phyloP scores from a whole-genome alignment of 2,888 invertebrate genomes.

The Drosophila gaucha region DNA sequence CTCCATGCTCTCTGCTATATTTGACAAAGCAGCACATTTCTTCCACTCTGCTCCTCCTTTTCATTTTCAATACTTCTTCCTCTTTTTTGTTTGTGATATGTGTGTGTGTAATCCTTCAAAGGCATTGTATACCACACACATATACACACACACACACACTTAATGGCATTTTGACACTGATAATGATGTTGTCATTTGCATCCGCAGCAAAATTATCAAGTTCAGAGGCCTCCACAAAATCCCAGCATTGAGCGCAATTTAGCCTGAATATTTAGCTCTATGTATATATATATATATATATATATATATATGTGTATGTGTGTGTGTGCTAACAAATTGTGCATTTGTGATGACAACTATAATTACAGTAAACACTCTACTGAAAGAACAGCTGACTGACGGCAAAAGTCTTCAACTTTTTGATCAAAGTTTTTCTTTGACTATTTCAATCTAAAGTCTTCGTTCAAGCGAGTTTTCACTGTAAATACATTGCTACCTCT shows the following conservation, averaged over 20 bases:
- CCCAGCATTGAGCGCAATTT: conserved; percentile 16
- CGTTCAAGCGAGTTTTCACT: neutral
- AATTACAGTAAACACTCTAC: conserved; percentile 7
- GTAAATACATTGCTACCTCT: too few relatives aligned
- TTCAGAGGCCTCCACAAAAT: conserved; percentile 28
- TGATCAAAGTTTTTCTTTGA: neutral
- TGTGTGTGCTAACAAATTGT: neutral
- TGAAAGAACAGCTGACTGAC: neutral
- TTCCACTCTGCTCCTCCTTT: conserved; percentile 15
- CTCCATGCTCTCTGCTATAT: conserved; percentile 57
- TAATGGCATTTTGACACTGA: conserved; percentile 77
- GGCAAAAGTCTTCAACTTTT: neutral
- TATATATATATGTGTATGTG: neutral
- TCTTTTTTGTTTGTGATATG: conserved; percentile 35
- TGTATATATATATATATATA: neutral
- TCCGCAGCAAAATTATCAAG: conserved; percentile 50
- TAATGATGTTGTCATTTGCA: conserved; percentile 74
- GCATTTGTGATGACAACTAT: neutral
- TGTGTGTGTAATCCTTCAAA: conserved; percentile 71
- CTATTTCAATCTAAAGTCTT: neutral
- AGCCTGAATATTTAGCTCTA: conserved; percentile 5
- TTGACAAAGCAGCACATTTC: conserved; percentile 74
- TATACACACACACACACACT: conserved; percentile 66
- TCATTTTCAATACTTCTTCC: conserved; percentile 31
- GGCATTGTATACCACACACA: conserved; percentile 64